These are phyloP conservation scores for Branchellion lobata DNA, from an alignment of 2,888 invertebrate genomes.

Conservation along the genomic window DNA sequence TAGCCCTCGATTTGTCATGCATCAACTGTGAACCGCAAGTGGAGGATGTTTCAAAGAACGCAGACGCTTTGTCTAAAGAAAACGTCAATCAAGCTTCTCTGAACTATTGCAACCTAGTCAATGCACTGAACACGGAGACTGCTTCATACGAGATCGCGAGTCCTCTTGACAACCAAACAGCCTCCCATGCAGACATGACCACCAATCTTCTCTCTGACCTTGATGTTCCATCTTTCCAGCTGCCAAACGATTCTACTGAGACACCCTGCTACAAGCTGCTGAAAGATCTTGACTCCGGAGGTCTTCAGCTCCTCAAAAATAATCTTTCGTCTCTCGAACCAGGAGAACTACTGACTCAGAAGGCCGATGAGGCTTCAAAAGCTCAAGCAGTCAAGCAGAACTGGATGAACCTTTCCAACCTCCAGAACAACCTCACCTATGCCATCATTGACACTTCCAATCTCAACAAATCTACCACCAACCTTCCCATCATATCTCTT, in stretches of 20 bases:
- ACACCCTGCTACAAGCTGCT: constrained; percentile 11
- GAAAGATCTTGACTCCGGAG: constrained; percentile 36
- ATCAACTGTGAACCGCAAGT: constrained; percentile 13
- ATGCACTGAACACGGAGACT: constrained; percentile 9
- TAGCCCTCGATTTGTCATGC: constrained; percentile 36
- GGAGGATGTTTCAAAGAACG: constrained; percentile 26
- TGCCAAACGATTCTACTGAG: constrained; percentile 12
- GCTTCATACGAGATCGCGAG: constrained; percentile 8
- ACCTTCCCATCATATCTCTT: constrained; percentile 38
- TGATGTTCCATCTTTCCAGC: constrained; percentile 28
- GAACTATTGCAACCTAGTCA: constrained; percentile 29
- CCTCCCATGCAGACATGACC: not conserved
- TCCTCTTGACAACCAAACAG: not conserved
- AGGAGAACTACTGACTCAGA: constrained; percentile 26
- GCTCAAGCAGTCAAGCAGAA: constrained; percentile 20
- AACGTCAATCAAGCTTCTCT: not conserved
- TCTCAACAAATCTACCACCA: constrained; percentile 6
- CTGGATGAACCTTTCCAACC: constrained; percentile 23
- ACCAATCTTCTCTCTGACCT: constrained; percentile 35
- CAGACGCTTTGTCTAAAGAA: constrained; percentile 5
- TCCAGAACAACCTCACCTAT: constrained; percentile 35
- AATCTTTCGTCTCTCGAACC: constrained; percentile 33
- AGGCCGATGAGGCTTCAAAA: constrained; percentile 30
- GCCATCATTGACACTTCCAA: constrained; percentile 38
- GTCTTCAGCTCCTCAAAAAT: constrained; percentile 21